Base-by-base conservation (phyloP, 2,888 invertebrate genomes). In the Trissolcus japonicus region DNA sequence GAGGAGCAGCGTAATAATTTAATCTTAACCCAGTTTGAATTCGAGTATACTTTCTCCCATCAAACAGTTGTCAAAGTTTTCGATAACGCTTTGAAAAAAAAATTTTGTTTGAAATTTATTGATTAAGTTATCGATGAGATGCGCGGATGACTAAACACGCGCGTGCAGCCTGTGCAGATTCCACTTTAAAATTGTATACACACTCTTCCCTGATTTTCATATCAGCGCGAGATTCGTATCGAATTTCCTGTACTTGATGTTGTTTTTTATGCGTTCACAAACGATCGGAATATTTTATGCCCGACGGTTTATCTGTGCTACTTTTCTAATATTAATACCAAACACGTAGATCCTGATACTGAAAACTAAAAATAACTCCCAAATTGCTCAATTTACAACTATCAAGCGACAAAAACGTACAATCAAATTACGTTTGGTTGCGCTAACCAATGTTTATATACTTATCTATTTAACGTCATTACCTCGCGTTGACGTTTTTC, bases 341-440 rank as follows among this genome's bases (percentile, higher is more conserved):
- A 55, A 56, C 53, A 56, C 48, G 61, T 48, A 60, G 16, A 68
- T 43, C 11, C 69, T 43, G 56, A 61, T 69, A 62, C 48, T 7
- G 48, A 55, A 68, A 50, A 16, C 69, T 69, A 69, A 61, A 61
- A 69, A 69, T 69, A 69, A 35, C 50, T 35, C 41, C 48, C 1
- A 68, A 61, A 68, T 68, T 68, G 60, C 68, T 68, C 68, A 68
- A 68, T 68, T 68, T 35, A 35, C 41, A 61, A 61, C 53, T 68
- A 61, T 68, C 55, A 46, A 21, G 21, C 53, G 54, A 54, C 59
- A 59, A 60, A 68, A 60, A 21, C 60, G 55, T 61, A 17, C 61
- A 69, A 61, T 61, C 61, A 40, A 61, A 61, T 61, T 61, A 35
- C 61, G n/a, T 21, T 41, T 29, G 43, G 25, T 69, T 69, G 50